These are phyloP conservation scores for Carcina quercana DNA, from an alignment of 2,888 invertebrate species.

Conservation along the genomic window DNA sequence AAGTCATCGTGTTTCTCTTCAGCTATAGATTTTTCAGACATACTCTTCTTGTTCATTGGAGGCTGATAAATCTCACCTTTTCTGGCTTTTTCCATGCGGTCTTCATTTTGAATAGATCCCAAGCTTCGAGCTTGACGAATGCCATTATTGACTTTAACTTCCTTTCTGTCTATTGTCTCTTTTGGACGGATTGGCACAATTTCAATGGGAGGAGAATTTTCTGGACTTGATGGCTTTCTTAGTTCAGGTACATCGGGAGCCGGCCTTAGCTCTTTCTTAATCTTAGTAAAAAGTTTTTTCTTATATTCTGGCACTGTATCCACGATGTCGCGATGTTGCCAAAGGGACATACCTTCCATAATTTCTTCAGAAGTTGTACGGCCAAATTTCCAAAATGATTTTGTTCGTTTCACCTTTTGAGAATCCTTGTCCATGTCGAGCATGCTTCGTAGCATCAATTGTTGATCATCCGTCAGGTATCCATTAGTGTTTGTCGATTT, in stretches of 20 bases:
- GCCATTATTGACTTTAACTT: constrained; percentile 51
- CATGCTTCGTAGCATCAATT: constrained; percentile 64
- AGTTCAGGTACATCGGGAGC: constrained; percentile 55
- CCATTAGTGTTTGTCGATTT: constrained; percentile 48
- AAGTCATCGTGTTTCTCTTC: constrained; percentile 63
- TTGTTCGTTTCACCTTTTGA: constrained; percentile 84
- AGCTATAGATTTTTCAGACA: constrained; percentile 57
- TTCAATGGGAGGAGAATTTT: constrained; percentile 37
- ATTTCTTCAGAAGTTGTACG: constrained; percentile 82
- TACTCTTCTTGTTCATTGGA: constrained; percentile 53
- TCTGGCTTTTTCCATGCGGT: constrained; percentile 42
- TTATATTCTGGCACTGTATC: constrained; percentile 77
- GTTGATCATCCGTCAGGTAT: constrained; percentile 74
- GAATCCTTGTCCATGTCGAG: constrained; percentile 75
- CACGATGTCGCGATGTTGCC: constrained; percentile 89
- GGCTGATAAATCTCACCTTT: constrained; percentile 45
- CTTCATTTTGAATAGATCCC: constrained; percentile 62
- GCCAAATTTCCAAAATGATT: constrained; percentile 90
- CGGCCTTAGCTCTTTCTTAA: constrained; percentile 58
- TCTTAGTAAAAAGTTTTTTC: constrained; percentile 60
- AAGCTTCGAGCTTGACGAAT: constrained; percentile 66
- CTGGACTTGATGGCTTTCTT: constrained; percentile 38
- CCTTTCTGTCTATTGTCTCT: constrained; percentile 66
- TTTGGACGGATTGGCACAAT: constrained; percentile 41
- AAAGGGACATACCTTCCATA: constrained; percentile 89